Base-by-base conservation (phyloP, 2,797 vertebrate species). In the Falco rusticolus region DNA sequence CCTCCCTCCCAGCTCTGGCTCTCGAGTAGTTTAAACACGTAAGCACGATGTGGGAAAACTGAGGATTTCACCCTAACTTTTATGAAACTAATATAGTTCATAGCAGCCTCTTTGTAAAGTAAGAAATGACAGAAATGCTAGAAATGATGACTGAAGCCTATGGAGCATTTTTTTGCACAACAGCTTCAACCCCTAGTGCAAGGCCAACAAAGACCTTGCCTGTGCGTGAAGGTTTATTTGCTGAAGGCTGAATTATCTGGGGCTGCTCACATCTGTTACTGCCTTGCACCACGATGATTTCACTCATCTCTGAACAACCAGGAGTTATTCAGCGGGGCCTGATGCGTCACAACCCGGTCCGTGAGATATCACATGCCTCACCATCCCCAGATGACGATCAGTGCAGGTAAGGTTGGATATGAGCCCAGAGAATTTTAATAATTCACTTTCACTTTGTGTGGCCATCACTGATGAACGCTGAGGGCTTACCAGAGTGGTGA, bases 181-280 rank as follows among this genome's bases (percentile, higher is more conserved):
- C 19, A 51, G 13, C 65, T 63, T 8, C 82, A 47, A 1, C 19
- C 29, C n/a, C 16, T 25, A 45, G 39, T 0, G 18, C 18, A 21
- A 29, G n/a, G 77, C 18, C 0, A 7, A 39, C 1, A 0, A 31
- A 43, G 71, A 1, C 65, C 31, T 50, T 37, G 13, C 45, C 54
- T 15, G 10, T 0, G 3, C 14, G 0, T 0, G n/a, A 22, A 64
- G 39, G 47, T 65, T 77, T 59, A 9, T 75, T 68, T 91, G 25
- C 20, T 4, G 2, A 54, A 80, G 41, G 43, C 48, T 87, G 37
- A 86, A 71, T 33, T 33, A 37, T 6, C 16, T 3, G 21, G 28
- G 17, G 39, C 33, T 2, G 5, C 33, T 80, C 13, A 1, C 2
- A 7, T 20, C 0, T 2, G 3, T 25, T 84, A 34, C 71, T 3